Evolutionary conservation across 2,113 vertebrate genomes (phyloP).

Genomic region (Lampris incognitus): DNA sequence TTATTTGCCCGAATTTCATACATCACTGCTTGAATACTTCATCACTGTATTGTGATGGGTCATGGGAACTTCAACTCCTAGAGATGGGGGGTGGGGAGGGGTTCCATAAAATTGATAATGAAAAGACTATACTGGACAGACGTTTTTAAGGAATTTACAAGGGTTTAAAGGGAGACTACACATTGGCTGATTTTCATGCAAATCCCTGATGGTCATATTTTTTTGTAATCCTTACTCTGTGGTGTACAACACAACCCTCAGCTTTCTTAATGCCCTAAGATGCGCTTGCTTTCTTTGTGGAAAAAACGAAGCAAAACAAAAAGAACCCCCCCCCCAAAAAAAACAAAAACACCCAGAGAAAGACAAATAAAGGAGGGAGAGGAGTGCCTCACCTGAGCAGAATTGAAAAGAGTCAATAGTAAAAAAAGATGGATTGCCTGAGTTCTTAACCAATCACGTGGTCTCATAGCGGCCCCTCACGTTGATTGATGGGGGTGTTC

Average conservation of each 20-base stretch:
- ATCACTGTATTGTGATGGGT: constrained; percentile 77
- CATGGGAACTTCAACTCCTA: constrained; percentile 73
- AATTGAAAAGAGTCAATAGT: constrained; percentile 74
- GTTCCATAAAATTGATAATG: constrained; percentile 31
- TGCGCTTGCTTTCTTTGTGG: background rate
- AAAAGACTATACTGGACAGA: constrained; percentile 13
- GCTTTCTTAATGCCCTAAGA: background rate
- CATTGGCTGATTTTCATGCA: background rate
- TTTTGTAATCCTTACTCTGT: too few relatives aligned
- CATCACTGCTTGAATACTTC: constrained; percentile 73
- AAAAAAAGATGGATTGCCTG: constrained; percentile 84
- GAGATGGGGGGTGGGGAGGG: constrained; percentile 15
- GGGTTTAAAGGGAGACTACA: constrained; percentile 6
- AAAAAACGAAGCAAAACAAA: too few relatives aligned
- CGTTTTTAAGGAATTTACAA: background rate
- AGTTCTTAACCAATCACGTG: constrained; percentile 81
- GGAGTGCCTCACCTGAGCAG: constrained; percentile 75
- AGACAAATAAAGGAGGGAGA: constrained; percentile 47
- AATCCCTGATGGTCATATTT: background rate
- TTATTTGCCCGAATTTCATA: constrained; percentile 74
- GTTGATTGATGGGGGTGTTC: constrained; percentile 85
- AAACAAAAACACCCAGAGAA: background rate
- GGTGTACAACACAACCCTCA: background rate
- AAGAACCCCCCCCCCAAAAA: background rate
- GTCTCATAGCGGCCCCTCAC: constrained; percentile 75